Base-by-base conservation (phyloP, 2,888 invertebrate species). In the Euplagia quadripunctaria region DNA sequence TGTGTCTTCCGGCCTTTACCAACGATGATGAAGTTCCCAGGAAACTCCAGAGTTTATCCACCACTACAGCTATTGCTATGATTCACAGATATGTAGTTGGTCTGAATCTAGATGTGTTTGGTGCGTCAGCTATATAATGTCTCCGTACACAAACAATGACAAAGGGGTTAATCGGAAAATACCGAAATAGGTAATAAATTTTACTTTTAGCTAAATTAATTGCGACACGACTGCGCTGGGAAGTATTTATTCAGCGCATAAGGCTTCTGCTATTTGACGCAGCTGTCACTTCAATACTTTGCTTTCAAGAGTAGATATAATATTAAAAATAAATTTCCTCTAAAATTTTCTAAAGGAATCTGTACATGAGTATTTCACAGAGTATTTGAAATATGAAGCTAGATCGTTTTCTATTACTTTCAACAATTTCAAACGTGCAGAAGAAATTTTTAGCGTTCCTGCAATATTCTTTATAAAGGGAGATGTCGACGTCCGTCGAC, bases 321-420 rank as follows among this genome's bases (percentile, higher is more conserved):
- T n/a, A n/a, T n/a, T 20, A 68, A 67, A 67, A 46, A 65, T 41
- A 68, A 66, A 43, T 68, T 66, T 55, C 43, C 49, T 51, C 61
- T 1, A 61, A 20, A 41, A 64, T 46, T 61, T 71, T 67, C 71
- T 41, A 71, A 71, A 71, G 71, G 71, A 64, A 68, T 63, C 64
- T 71, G 14, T 74, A 68, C 31, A 61, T 14, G 64, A 14, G 42
- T 74, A 74, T 65, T 64, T 65, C 64, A 11, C 31, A 64, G 71
- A 70, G 64, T 70, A 72, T 76, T 78, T 67, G 71, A 73, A 79
- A 64, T 64, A 81, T 66, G 74, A 70, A 76, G 65, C 51, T 63
- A 41, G 63, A 71, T 73, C 61, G 70, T 71, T 74, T 82, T 79
- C 74, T 52, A 79, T 82, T 76, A 76, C 66, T 76, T 74, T 71